Percentiles rank a stretch among this genome's conserved stretches.
These are phyloP conservation scores for Hypomecis punctinalis DNA, from an alignment of 2,888 invertebrate species.

Conservation along the genomic window DNA sequence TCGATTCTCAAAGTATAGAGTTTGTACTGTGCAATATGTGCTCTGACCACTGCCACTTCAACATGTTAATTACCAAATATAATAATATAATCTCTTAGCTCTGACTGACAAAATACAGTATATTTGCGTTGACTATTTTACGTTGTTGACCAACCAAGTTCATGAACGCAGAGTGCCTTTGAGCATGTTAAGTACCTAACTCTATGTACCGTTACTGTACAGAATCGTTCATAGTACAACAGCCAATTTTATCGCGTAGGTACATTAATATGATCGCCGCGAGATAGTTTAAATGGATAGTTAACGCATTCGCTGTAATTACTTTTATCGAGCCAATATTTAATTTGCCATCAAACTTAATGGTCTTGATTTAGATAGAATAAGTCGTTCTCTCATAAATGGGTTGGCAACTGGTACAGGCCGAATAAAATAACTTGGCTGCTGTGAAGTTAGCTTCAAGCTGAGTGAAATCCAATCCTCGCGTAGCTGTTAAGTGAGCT, in stretches of 20 bases:
- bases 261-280: slow-evolving; percentile 2
- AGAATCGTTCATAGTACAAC: background rate
- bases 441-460: too few relatives aligned
- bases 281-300: background rate
- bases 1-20: too few relatives aligned
- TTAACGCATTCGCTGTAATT: background rate
- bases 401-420: too few relatives aligned
- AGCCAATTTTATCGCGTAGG: slow-evolving; percentile 10
- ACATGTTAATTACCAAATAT: background rate
- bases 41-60: too few relatives aligned
- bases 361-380: too few relatives aligned
- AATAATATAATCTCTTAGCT: background rate
- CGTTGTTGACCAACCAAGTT: slow-evolving; percentile 7
- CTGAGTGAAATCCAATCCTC: too few relatives aligned
- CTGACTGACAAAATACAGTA: background rate
- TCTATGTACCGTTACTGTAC: slow-evolving; percentile 5
- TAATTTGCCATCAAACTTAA: too few relatives aligned
- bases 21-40: too few relatives aligned
- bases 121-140: slow-evolving; percentile 3
- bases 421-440: too few relatives aligned
- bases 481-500: too few relatives aligned
- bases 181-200: slow-evolving; percentile 3
- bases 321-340: too few relatives aligned
- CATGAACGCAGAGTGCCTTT: slow-evolving; percentile 7
- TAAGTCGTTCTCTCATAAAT: too few relatives aligned